Percentiles rank a stretch among this genome's conserved stretches.
Evolutionary conservation across 2,797 vertebrate species (phyloP).

Genomic region (Clarias pachynema): DNA sequence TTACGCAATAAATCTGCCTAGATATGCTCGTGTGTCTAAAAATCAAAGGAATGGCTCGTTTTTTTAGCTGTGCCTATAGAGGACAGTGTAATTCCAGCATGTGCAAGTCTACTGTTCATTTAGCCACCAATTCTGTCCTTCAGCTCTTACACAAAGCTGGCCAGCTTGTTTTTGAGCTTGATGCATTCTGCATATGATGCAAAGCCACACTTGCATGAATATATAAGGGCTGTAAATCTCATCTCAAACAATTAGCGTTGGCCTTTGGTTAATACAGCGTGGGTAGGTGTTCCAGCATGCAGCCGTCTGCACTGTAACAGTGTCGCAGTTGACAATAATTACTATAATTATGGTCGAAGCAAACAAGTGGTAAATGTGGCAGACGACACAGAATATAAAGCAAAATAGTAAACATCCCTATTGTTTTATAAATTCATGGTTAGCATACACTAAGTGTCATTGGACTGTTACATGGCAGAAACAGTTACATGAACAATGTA

Average conservation of each 20-base stretch:
- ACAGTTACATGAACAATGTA: constrained; percentile 8
- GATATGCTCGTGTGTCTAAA: constrained; percentile 47
- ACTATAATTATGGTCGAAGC: constrained; percentile 15
- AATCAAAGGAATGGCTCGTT: constrained; percentile 37
- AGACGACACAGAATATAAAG: constrained; percentile 2
- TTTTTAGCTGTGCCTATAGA: constrained; percentile 34
- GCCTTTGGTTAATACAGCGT: constrained; percentile 30
- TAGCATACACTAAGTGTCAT: constrained; percentile 4
- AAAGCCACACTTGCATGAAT: constrained; percentile 29
- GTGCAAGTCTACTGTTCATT: constrained; percentile 18
- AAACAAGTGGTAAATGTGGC: constrained; percentile 15
- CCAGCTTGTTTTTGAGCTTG: constrained; percentile 7
- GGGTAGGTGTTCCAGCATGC: constrained; percentile 31
- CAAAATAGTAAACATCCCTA: constrained; percentile 20
- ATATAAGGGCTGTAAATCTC: constrained; percentile 10
- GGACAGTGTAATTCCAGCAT: constrained; percentile 13
- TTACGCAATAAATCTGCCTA: constrained; percentile 68
- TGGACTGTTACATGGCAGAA: constrained; percentile 26
- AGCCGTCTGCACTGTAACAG: constrained; percentile 6
- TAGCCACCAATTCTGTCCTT: constrained; percentile 4
- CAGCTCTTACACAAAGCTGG: neutral
- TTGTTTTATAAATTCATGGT: constrained; percentile 12
- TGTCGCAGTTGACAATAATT: neutral
- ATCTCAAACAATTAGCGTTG: constrained; percentile 16
- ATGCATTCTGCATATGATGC: constrained; percentile 1